phyloP scores from a whole-genome alignment of 2,888 invertebrate genomes.

The Endotricha flammealis region DNA sequence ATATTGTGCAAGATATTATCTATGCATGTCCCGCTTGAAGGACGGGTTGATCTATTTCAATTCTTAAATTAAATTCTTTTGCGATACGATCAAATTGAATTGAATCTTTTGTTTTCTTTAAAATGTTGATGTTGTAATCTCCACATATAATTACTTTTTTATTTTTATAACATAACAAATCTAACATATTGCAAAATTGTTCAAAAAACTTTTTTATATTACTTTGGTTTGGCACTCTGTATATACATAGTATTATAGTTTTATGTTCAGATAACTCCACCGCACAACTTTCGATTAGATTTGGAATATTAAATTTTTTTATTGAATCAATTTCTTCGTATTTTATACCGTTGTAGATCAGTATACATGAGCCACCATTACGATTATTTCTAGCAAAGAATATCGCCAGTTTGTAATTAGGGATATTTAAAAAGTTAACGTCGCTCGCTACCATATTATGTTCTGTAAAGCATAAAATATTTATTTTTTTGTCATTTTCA shows the following conservation, averaged over 20 bases:
- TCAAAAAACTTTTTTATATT: neutral
- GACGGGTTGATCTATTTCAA: slow-evolving; percentile 9
- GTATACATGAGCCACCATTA: slow-evolving; percentile 15
- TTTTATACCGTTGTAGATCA: neutral
- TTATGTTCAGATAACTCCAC: slow-evolving; percentile 2
- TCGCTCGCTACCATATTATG: slow-evolving; percentile 15
- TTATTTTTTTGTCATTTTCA: slow-evolving; percentile 1
- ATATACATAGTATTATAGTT: slow-evolving; percentile 2
- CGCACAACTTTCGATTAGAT: slow-evolving; percentile 3
- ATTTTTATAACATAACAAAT: neutral
- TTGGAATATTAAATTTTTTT: neutral
- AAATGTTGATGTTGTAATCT: slow-evolving; percentile 1
- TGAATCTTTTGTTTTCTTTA: slow-evolving; percentile 1
- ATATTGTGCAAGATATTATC: slow-evolving; percentile 13
- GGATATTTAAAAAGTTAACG: slow-evolving; percentile 2
- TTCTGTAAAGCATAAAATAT: slow-evolving; percentile 18
- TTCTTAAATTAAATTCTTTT: neutral
- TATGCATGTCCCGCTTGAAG: slow-evolving; percentile 10
- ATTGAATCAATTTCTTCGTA: neutral
- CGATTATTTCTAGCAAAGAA: slow-evolving; percentile 8
- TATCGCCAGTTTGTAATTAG: slow-evolving; percentile 11
- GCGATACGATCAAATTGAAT: neutral
- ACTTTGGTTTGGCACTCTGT: neutral
- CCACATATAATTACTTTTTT: neutral
- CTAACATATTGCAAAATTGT: neutral